Percentiles rank a stretch among this genome's conserved stretches.
Conservation (phyloP, 1,140 invertebrate genomes). For the Ganaspis sp. region DNA sequence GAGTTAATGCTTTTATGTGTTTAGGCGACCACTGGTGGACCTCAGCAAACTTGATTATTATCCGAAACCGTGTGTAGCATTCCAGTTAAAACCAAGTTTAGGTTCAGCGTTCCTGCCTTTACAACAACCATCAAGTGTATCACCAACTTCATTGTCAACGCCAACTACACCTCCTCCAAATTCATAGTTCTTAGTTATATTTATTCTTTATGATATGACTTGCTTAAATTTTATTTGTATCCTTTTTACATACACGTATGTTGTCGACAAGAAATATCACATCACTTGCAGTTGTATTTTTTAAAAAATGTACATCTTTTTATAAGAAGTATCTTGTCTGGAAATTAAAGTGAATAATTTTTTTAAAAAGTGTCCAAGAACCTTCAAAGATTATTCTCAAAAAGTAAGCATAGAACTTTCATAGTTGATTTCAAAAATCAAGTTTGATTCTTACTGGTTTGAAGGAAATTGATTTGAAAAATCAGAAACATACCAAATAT, state of each 20-base stretch:
- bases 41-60: conserved; percentile 75
- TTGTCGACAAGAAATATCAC: not conserved
- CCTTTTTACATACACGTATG: conserved; percentile 38
- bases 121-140: conserved; percentile 76
- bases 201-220: conserved; percentile 51
- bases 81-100: conserved; percentile 87
- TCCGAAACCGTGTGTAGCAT: conserved; percentile 82
- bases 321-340: not conserved
- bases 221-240: conserved; percentile 64
- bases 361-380: not conserved
- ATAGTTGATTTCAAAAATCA: not conserved
- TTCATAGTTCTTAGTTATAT: conserved; percentile 74
- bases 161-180: conserved; percentile 75
- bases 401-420: not conserved
- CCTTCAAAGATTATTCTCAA: too few relatives aligned
- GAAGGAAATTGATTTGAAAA: too few relatives aligned
- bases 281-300: not conserved
- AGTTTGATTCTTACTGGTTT: not conserved
- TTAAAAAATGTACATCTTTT: not conserved
- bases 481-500: too few relatives aligned
- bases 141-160: conserved; percentile 70
- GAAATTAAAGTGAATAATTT: not conserved
- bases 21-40: conserved; percentile 75
- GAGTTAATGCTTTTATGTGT: conserved; percentile 30
- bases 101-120: conserved; percentile 89